phyloP scores from a whole-genome alignment of 2,113 vertebrate species.

The Pontoporia blainvillei region DNA sequence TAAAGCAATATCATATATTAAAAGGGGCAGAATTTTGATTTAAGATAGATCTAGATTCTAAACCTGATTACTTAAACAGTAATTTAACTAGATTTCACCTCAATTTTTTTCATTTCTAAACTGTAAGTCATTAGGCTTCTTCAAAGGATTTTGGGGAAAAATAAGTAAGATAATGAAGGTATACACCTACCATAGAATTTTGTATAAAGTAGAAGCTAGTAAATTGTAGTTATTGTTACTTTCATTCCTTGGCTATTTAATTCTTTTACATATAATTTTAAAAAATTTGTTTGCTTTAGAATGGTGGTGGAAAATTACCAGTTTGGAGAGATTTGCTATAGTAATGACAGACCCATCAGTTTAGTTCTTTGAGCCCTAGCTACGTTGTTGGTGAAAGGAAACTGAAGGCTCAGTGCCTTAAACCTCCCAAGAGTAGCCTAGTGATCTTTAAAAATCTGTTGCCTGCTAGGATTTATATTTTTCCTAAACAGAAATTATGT shows the following conservation, averaged over 20 bases:
- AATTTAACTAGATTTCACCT: not conserved
- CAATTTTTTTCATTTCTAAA: not conserved
- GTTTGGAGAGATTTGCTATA: not conserved
- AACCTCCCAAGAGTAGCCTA: not conserved
- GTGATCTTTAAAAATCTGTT: slow-evolving; percentile 14
- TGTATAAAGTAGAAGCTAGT: slow-evolving; percentile 5
- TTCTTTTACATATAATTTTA: not conserved
- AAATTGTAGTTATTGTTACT: not conserved
- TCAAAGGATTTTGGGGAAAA: not conserved
- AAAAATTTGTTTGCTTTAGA: not conserved
- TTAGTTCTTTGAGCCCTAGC: not conserved
- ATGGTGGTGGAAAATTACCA: not conserved
- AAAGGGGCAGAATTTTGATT: not conserved
- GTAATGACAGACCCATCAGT: not conserved
- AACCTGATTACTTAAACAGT: not conserved
- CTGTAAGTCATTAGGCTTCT: not conserved
- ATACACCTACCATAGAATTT: not conserved
- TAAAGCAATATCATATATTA: not conserved
- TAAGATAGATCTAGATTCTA: not conserved
- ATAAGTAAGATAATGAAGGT: not conserved
- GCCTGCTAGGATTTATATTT: not conserved
- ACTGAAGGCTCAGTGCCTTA: not conserved
- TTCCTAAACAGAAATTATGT: slow-evolving; percentile 32
- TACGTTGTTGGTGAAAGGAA: not conserved
- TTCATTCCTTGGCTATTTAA: not conserved